phyloP scores from a whole-genome alignment of 2,888 invertebrate species.

The Seira sanloemensis region DNA sequence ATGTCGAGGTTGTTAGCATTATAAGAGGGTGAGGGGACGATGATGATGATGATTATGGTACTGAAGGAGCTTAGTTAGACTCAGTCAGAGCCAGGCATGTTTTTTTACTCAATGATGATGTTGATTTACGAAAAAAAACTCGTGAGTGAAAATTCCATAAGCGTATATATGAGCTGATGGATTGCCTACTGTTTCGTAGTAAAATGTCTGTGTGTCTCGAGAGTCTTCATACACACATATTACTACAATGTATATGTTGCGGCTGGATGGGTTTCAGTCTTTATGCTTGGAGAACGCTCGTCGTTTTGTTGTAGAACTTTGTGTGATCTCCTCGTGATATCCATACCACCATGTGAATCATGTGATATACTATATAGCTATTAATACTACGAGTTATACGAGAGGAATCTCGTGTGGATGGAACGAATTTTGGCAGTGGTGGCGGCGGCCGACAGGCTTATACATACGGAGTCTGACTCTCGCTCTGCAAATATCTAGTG shows the following conservation, averaged over 20 bases:
- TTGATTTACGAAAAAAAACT: constrained; percentile 23
- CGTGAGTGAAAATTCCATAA: constrained; percentile 36
- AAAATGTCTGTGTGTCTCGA: neutral
- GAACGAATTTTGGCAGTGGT: too few relatives aligned
- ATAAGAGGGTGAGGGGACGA: constrained; percentile 48
- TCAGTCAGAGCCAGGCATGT: neutral
- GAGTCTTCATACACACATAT: neutral
- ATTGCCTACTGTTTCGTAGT: neutral
- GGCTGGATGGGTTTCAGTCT: constrained; percentile 51
- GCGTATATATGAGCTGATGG: constrained; percentile 23
- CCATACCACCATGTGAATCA: neutral
- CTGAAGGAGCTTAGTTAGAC: neutral
- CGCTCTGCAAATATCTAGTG: too few relatives aligned
- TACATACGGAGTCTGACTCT: too few relatives aligned
- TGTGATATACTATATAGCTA: constrained; percentile 12
- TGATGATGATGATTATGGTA: constrained; percentile 10
- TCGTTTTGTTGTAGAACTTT: constrained; percentile 32
- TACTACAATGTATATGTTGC: constrained; percentile 31
- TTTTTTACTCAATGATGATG: constrained; percentile 10
- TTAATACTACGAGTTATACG: constrained; percentile 3
- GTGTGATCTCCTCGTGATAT: constrained; percentile 23
- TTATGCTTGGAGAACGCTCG: neutral
- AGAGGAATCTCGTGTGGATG: neutral
- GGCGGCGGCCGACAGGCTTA: too few relatives aligned
- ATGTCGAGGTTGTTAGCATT: constrained; percentile 64